Conservation (phyloP, 2,888 invertebrate genomes). For the Fabriciana adippe region DNA sequence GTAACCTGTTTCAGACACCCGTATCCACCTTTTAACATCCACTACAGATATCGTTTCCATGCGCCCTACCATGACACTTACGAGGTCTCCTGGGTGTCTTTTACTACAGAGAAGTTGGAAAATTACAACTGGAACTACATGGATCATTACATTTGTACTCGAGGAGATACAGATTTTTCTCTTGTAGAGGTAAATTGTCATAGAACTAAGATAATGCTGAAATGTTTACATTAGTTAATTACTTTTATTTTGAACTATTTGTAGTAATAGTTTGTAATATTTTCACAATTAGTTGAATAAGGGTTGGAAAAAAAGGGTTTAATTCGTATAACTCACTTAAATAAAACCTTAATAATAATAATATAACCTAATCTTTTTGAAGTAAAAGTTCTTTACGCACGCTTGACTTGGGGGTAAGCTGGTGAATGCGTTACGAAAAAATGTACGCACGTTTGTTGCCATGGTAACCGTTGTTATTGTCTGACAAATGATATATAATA, state of each 20-base stretch:
- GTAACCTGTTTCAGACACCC: conserved; percentile 87
- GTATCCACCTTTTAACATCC: conserved; percentile 95
- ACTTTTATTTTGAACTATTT: neutral
- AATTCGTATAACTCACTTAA: no score
- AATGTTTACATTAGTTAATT: neutral
- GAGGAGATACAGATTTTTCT: conserved; percentile 95
- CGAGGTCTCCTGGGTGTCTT: conserved; percentile 96
- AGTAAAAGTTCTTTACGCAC: no score
- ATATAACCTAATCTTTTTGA: neutral
- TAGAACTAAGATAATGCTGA: neutral
- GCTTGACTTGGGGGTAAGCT: no score
- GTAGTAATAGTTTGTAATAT: neutral
- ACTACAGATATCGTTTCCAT: conserved; percentile 95
- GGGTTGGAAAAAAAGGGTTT: no score
- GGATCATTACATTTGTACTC: conserved; percentile 97
- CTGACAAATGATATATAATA: no score
- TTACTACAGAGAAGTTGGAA: conserved; percentile 96
- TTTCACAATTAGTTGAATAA: no score
- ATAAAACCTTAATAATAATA: no score
- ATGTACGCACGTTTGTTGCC: no score
- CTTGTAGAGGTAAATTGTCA: conserved; percentile 87
- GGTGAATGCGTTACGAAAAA: no score
- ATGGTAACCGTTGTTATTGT: no score
- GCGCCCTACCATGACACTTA: conserved; percentile 96
- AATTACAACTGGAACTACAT: conserved; percentile 99